Conservation (phyloP, 2,113 vertebrate genomes). For the Typhlomys cinereus region DNA sequence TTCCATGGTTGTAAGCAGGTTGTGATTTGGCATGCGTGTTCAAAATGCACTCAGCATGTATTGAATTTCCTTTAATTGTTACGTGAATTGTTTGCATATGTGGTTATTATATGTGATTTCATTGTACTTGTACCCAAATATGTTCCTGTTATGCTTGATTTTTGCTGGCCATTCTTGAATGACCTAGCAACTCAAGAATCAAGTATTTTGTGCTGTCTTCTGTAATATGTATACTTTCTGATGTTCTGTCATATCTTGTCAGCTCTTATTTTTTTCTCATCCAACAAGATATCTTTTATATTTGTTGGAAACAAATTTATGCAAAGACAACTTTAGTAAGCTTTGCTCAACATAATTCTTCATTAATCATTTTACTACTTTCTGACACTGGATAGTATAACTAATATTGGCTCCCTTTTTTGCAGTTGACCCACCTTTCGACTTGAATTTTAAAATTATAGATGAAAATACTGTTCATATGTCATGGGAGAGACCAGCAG, state of each 20-base stretch:
- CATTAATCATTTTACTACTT: conserved; percentile 75
- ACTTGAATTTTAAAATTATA: conserved; percentile 98
- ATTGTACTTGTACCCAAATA: conserved; percentile 86
- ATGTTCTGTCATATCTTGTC: conserved; percentile 88
- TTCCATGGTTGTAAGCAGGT: conserved; percentile 84
- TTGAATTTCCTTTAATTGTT: conserved; percentile 90
- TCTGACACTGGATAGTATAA: conserved; percentile 75
- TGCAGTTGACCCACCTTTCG: conserved; percentile 94
- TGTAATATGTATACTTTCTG: conserved; percentile 88
- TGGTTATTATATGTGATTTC: conserved; percentile 90
- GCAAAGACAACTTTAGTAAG: conserved; percentile 89
- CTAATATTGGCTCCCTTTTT: conserved; percentile 80
- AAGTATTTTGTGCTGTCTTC: conserved; percentile 92
- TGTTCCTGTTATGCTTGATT: conserved; percentile 94
- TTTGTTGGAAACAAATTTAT: conserved; percentile 95
- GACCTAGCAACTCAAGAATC: conserved; percentile 93
- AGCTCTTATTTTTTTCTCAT: conserved; percentile 88
- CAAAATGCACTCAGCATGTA: conserved; percentile 91
- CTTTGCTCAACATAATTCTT: conserved; percentile 82
- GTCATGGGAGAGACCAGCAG: conserved; percentile 91
- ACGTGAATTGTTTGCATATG: conserved; percentile 91
- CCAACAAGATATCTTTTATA: conserved; percentile 93
- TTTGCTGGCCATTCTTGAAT: conserved; percentile 90
- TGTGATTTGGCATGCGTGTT: conserved; percentile 92
- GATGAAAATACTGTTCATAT: conserved; percentile 96